These are phyloP conservation scores for Thalassaphorura encarpata DNA, from an alignment of 1,140 invertebrate genomes.

Conservation along the genomic window DNA sequence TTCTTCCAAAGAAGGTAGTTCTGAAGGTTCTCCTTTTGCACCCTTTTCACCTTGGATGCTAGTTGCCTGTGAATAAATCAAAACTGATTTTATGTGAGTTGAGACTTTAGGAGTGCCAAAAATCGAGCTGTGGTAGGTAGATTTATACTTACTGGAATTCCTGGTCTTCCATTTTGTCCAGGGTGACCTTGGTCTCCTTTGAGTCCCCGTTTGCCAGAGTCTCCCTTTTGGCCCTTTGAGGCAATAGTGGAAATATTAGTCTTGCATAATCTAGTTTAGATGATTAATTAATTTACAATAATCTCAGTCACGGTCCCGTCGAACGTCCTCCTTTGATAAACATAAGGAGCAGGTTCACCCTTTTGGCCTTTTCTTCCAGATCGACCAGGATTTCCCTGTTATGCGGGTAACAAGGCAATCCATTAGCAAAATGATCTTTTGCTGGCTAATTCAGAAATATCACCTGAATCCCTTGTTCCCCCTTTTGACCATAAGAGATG, in stretches of 20 bases:
- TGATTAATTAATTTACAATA: too few species aligned
- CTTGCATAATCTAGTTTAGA: too few species aligned
- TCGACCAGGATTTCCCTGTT: neutral
- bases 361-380: constrained; percentile 1
- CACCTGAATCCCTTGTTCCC: neutral
- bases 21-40: neutral
- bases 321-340: neutral
- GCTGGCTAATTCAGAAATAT: neutral
- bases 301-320: neutral
- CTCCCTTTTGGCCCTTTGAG: neutral
- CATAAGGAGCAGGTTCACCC: neutral
- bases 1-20: neutral
- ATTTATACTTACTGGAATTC: too few species aligned
- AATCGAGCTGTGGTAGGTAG: too few species aligned
- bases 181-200: neutral
- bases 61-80: neutral
- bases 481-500: neutral
- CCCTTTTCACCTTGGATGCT: neutral
- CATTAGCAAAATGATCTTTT: neutral
- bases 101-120: neutral
- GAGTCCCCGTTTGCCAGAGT: neutral
- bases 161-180: neutral
- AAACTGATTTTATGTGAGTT: neutral
- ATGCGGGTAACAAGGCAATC: neutral
- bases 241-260: too few species aligned